Evolutionary conservation across 2,113 vertebrate genomes (phyloP), one percentile per base, ranked within the genome.

Genomic region (Rhinopomastus cyanomelas): DNA sequence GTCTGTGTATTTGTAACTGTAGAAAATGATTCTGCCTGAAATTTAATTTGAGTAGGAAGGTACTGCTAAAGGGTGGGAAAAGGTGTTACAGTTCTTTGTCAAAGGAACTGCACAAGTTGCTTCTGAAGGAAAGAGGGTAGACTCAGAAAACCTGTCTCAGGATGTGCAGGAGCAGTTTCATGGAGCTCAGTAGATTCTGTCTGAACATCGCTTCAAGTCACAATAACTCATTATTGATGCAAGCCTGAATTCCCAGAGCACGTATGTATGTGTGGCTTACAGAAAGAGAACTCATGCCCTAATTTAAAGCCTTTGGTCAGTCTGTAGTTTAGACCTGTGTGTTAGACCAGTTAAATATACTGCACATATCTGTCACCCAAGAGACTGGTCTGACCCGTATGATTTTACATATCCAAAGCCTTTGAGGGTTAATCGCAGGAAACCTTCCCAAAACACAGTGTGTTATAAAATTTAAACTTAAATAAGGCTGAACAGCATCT

Each of bases 321-420:
- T 65, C 94, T 85, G 4, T 87, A 66, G 37, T 52, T 77, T 39
- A 69, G 52, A 94, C 80, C 18, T 87, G 1, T 25, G n/a, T 46
- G 27, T 51, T 69, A 55, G 22, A 62, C 32, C 78, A 79, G 91
- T 96, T 96, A 59, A 93, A 84, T 42, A 77, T 85, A 95, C 90
- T 56, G 81, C 62, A 89, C 46, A 53, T 72, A 93, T 95, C 94
- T 95, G 87, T 93, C 95, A 92, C 86, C 89, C 95, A 96, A 64
- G 96, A 87, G 89, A 34, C 60, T 83, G 7, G 86, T 89, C 81
- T 96, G 90, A 83, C 81, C 91, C 94, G 21, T 66, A 52, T 96
- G 90, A 93, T 94, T 97, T 94, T 95, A 96, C 85, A 95, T 95
- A 87, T 92, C 91, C 96, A 72, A 96, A 76, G 87, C 77, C 81